Evolutionary conservation across 1,140 invertebrate species (phyloP), one percentile per base, ranked within the genome.

Genomic region (Magallana angulata): DNA sequence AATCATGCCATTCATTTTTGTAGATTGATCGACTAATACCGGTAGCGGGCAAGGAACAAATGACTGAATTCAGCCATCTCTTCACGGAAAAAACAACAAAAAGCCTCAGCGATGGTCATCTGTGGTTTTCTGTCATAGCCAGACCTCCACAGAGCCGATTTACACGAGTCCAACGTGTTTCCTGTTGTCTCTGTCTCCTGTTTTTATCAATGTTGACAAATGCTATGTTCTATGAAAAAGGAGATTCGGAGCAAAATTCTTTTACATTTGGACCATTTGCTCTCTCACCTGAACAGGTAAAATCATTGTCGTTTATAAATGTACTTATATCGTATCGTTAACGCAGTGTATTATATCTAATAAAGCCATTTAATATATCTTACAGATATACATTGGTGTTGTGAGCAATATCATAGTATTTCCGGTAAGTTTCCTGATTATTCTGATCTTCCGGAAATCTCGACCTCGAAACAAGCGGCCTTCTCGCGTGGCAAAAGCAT

Each of bases 81-180:
- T 96, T 96, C 91, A 90, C 94, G 7, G 93, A 95, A 82, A 94
- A 93, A 18, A 94, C 94, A 0, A 92, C 94, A 57, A 95, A 95
- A 88, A 95, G 95, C 84, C 91, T 96, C 0, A 93, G 94, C 16
- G 96, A 96, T 91, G 96, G 96, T 57, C 96, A 96, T 91, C 91
- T 96, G 9, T 96, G 96, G 96, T 96, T 96, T 89, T 96, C 95
- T 11, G 94, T 96, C 7, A 95, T 96, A 89, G 93, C 95, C 57
- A 90, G 96, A 57, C 96, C 96, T 14, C 94, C 95, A 6, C 92
- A 95, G 64, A 96, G 95, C 71, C 91, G 96, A 56, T 96, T 96
- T 89, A 96, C 95, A 3, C 90, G 93, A 36, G 88, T 93, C 8
- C 95, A 96, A 92, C 90, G 96, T 59, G 94, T 96, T n/a, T 95